Percentiles rank a stretch among this genome's conserved stretches.
phyloP scores from a whole-genome alignment of 2,888 invertebrate genomes.

The Allygus modestus region DNA sequence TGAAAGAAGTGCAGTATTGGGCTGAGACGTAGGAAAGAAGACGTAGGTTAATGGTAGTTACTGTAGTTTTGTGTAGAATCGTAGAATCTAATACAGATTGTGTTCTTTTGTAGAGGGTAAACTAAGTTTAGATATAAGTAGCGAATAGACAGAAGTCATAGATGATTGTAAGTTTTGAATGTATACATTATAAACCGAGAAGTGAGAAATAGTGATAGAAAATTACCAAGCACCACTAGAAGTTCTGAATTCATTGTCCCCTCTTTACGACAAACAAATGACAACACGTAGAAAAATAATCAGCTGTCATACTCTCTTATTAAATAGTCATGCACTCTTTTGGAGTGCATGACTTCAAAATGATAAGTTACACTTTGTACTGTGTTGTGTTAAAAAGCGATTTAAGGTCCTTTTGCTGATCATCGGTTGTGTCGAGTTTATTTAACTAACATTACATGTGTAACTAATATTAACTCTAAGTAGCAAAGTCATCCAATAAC shows the following conservation, averaged over 20 bases:
- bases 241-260: not conserved
- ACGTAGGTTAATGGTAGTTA: not conserved
- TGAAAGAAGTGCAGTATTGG: too few species aligned
- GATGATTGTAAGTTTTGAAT: not conserved
- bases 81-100: constrained; percentile 20
- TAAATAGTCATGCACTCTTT: too few species aligned
- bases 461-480: too few species aligned
- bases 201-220: constrained; percentile 3
- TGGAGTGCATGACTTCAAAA: too few species aligned
- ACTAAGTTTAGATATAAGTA: constrained; percentile 14
- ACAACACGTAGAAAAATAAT: not conserved
- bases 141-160: not conserved
- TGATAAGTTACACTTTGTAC: too few species aligned
- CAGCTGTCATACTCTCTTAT: too few species aligned
- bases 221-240: constrained; percentile 3
- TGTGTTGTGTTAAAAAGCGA: too few species aligned
- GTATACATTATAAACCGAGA: not conserved
- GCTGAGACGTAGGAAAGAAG: too few species aligned
- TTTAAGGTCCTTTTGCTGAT: too few species aligned
- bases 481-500: too few species aligned
- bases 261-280: not conserved
- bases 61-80: constrained; percentile 25
- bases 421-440: too few species aligned
- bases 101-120: constrained; percentile 35
- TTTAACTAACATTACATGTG: too few species aligned